These are phyloP conservation scores for Mellilla xanthometata DNA, from an alignment of 2,888 invertebrate species.

Conservation along the genomic window DNA sequence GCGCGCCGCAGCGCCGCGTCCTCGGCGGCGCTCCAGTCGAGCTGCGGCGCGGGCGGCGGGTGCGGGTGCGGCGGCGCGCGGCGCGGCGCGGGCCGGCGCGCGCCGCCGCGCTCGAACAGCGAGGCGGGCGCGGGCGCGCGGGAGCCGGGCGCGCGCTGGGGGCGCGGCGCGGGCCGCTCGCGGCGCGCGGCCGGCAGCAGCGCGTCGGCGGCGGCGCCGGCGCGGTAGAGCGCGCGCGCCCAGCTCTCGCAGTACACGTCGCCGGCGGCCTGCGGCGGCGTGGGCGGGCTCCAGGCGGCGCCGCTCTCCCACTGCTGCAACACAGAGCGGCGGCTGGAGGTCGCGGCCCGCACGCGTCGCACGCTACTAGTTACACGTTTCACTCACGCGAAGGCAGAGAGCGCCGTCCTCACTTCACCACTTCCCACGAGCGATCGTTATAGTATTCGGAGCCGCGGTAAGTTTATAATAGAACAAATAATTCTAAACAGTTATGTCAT, in stretches of 20 bases:
- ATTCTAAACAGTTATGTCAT: no score
- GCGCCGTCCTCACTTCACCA: no score
- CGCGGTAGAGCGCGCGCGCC: constrained; percentile 92
- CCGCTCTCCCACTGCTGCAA: constrained; percentile 70
- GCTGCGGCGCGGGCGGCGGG: constrained; percentile 86
- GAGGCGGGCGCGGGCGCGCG: constrained; percentile 83
- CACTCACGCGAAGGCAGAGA: no score
- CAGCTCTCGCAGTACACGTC: constrained; percentile 95
- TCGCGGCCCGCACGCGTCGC: no score
- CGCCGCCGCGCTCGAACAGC: constrained; percentile 46
- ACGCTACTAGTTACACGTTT: no score
- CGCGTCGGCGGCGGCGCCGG: constrained; percentile 86
- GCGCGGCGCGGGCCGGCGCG: constrained; percentile 83
- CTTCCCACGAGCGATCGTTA: no score
- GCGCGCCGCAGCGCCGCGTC: constrained; percentile 94
- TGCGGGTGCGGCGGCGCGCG: constrained; percentile 86
- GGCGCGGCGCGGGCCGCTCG: constrained; percentile 87
- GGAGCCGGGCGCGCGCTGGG: constrained; percentile 87
- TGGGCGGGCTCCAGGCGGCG: constrained; percentile 96
- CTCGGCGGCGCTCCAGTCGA: constrained; percentile 96
- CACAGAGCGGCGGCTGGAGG: no score
- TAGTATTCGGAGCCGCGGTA: no score
- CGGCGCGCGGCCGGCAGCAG: constrained; percentile 80
- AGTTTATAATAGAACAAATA: no score
- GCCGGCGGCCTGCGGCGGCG: constrained; percentile 96